phyloP scores from a whole-genome alignment of 2,797 vertebrate genomes.

The Naso thynnoides region DNA sequence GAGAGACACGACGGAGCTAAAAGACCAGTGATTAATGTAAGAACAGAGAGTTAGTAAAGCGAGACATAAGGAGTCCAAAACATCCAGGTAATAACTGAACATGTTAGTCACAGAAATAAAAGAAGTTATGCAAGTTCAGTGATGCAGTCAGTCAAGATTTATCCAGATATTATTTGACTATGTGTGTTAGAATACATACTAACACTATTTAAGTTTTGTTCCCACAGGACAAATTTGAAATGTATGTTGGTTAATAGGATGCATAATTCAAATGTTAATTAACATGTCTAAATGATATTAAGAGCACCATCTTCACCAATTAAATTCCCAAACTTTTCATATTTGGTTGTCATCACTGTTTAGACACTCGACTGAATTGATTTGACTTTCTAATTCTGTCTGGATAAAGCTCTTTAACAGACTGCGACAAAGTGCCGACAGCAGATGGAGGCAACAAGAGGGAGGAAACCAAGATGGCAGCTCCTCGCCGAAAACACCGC shows the following conservation, averaged over 20 bases:
- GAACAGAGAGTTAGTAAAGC: slow-evolving; percentile 23
- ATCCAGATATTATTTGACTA: slow-evolving; percentile 70
- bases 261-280: slow-evolving; percentile 8
- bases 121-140: slow-evolving; percentile 13
- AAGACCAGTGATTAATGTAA: slow-evolving; percentile 16
- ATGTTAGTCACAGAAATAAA: slow-evolving; percentile 41
- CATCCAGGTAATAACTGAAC: slow-evolving; percentile 12
- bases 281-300: slow-evolving; percentile 7
- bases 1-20: slow-evolving; percentile 16
- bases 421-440: slow-evolving; percentile 44
- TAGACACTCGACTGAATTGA: not conserved
- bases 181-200: slow-evolving; percentile 7
- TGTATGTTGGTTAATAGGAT: slow-evolving; percentile 14
- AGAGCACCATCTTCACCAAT: not conserved
- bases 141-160: slow-evolving; percentile 67
- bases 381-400: slow-evolving; percentile 27
- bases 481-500: slow-evolving; percentile 49
- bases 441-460: slow-evolving; percentile 19
- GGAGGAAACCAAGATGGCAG: slow-evolving; percentile 50
- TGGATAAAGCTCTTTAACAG: slow-evolving; percentile 73
- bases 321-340: not conserved
- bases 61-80: slow-evolving; percentile 4
- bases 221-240: not conserved
- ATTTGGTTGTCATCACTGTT: not conserved
- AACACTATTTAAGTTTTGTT: slow-evolving; percentile 13